A percentile compares a stretch with the other conserved stretches of the same genome.
phyloP scores from a whole-genome alignment of 2,888 invertebrate species.

The Scaptomyza polygonia region DNA sequence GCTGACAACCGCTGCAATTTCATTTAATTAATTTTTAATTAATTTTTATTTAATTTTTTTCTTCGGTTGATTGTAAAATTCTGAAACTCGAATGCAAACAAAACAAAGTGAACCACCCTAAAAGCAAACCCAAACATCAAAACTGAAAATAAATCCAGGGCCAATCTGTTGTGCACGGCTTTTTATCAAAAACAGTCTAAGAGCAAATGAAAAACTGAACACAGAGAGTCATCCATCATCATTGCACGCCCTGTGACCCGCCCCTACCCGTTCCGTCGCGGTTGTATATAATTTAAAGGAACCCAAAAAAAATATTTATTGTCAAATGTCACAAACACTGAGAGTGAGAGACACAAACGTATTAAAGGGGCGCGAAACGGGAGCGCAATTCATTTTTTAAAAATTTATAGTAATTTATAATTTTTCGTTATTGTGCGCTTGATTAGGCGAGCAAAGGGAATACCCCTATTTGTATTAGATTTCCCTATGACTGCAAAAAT shows the following conservation, averaged over 20 bases:
- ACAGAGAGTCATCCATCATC: slow-evolving; percentile 74
- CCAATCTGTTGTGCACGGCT: slow-evolving; percentile 50
- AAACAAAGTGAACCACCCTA: slow-evolving; percentile 36
- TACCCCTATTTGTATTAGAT: slow-evolving; percentile 51
- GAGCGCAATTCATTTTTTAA: slow-evolving; percentile 69
- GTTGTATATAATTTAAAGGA: slow-evolving; percentile 53
- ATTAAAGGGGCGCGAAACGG: slow-evolving; percentile 28
- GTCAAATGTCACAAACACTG: slow-evolving; percentile 73
- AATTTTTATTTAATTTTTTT: slow-evolving; percentile 67
- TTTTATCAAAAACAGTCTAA: slow-evolving; percentile 47
- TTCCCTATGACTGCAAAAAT: slow-evolving; percentile 27
- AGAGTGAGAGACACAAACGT: slow-evolving; percentile 4
- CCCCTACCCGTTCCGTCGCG: slow-evolving; percentile 33
- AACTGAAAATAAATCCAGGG: slow-evolving; percentile 45
- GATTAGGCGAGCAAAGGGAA: slow-evolving; percentile 61
- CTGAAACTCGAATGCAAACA: slow-evolving; percentile 65
- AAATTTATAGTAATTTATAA: slow-evolving; percentile 79
- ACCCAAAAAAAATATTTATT: slow-evolving; percentile 63
- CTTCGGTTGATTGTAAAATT: slow-evolving; percentile 39
- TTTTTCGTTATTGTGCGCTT: slow-evolving; percentile 67
- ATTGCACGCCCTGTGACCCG: slow-evolving; percentile 60
- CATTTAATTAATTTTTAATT: slow-evolving; percentile 77
- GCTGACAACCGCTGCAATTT: slow-evolving; percentile 53
- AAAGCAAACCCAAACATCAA: slow-evolving; percentile 43
- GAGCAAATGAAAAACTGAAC: slow-evolving; percentile 68